Percentiles rank a stretch among this genome's conserved stretches.
These are phyloP conservation scores for Platichthys flesus DNA, from an alignment of 2,113 vertebrate species.

Conservation along the genomic window DNA sequence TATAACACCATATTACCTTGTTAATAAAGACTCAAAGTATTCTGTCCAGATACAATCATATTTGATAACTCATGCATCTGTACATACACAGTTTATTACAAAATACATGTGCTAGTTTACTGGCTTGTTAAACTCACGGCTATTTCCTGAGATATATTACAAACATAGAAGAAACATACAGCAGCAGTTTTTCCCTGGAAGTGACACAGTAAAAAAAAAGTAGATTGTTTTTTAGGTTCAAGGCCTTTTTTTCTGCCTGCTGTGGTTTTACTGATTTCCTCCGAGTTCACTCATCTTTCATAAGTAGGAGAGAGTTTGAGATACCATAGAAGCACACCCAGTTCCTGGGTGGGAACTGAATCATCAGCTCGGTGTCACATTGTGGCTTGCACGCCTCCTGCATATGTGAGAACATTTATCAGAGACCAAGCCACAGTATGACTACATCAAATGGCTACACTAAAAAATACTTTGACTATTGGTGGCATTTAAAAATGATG, in stretches of 20 bases:
- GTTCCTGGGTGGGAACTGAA: constrained; percentile 40
- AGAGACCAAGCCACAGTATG: not conserved
- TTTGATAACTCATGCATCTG: too few species aligned
- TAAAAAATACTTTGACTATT: too few species aligned
- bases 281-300: constrained; percentile 15
- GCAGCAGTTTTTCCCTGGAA: not conserved
- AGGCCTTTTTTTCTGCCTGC: too few species aligned
- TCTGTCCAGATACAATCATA: too few species aligned
- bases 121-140: too few species aligned
- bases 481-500: too few species aligned
- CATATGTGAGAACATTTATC: not conserved
- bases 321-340: constrained; percentile 35
- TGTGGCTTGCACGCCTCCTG: constrained; percentile 2
- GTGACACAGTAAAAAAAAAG: not conserved
- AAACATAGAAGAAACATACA: not conserved
- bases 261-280: constrained; percentile 54
- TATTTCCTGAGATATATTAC: too few species aligned
- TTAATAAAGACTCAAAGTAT: too few species aligned
- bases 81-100: too few species aligned
- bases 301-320: not conserved
- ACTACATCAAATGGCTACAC: not conserved
- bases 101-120: too few species aligned
- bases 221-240: not conserved
- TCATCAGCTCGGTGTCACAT: constrained; percentile 24
- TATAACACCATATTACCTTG: too few species aligned